A percentile compares a stretch with the other conserved stretches of the same genome.
phyloP scores from a whole-genome alignment of 2,113 vertebrate genomes.

The Phocoena phocoena region DNA sequence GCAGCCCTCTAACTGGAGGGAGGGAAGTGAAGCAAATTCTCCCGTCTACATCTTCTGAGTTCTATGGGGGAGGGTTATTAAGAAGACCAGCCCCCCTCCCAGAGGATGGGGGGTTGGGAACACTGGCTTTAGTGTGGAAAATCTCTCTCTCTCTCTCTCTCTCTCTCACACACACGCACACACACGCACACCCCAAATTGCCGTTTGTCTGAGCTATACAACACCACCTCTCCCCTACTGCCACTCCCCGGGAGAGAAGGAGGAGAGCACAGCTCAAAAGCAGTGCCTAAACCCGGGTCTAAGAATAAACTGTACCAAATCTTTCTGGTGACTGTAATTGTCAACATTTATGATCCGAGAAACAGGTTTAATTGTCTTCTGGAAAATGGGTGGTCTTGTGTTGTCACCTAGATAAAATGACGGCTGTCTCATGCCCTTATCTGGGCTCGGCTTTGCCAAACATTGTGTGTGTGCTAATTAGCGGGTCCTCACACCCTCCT shows the following conservation, averaged over 20 bases:
- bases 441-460: background rate
- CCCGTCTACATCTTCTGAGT: background rate
- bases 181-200: background rate
- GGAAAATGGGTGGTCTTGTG: background rate
- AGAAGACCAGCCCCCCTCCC: background rate
- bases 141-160: background rate
- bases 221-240: background rate
- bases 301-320: background rate
- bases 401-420: background rate
- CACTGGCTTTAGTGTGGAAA: background rate
- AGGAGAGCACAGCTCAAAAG: background rate
- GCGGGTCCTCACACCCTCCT: rapidly evolving
- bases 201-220: background rate
- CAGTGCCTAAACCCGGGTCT: background rate
- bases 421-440: background rate
- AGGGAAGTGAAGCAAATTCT: background rate
- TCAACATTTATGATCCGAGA: background rate
- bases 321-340: background rate
- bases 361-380: conserved; percentile 36
- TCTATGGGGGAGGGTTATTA: background rate
- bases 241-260: background rate
- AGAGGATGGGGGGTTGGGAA: background rate
- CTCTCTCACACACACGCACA: background rate
- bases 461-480: background rate
- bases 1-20: background rate